phyloP scores from a whole-genome alignment of 2,113 vertebrate species.

The Hippocampus barbouri region DNA sequence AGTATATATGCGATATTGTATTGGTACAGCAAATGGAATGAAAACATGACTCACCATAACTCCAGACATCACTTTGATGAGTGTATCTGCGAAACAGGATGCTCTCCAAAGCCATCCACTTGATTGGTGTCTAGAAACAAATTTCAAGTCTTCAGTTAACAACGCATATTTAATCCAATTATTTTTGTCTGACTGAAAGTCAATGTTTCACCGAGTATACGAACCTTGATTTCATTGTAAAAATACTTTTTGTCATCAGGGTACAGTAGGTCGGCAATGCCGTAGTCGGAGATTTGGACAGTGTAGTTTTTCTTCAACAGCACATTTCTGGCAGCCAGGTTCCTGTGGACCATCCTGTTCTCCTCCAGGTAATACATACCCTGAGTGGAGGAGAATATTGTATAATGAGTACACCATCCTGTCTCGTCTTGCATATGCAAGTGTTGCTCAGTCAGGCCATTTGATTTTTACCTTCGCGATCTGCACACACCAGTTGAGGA shows the following conservation, averaged over 20 bases:
- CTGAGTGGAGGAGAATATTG: constrained; percentile 53
- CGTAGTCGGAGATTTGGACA: constrained; percentile 89
- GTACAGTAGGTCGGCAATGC: constrained; percentile 85
- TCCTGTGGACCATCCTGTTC: constrained; percentile 88
- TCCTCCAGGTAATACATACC: constrained; percentile 97
- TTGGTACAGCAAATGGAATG: neutral
- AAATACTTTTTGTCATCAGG: constrained; percentile 89
- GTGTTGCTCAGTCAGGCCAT: neutral
- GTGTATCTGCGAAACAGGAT: constrained; percentile 91
- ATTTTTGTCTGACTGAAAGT: neutral
- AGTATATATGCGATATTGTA: no score
- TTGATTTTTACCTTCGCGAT: constrained; percentile 84
- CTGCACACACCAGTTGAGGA: constrained; percentile 96
- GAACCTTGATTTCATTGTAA: constrained; percentile 85
- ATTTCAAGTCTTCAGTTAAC: neutral
- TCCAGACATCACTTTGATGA: constrained; percentile 96
- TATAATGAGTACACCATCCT: neutral
- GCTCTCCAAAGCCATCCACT: constrained; percentile 94
- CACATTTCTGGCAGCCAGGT: constrained; percentile 80
- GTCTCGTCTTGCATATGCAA: neutral
- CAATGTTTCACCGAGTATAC: constrained; percentile 15
- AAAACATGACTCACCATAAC: constrained; percentile 79
- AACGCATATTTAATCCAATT: neutral
- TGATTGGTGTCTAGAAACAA: constrained; percentile 80
- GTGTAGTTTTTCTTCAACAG: constrained; percentile 83